These are phyloP conservation scores for Clupea harengus DNA, from an alignment of 2,113 vertebrate species.

Conservation along the genomic window DNA sequence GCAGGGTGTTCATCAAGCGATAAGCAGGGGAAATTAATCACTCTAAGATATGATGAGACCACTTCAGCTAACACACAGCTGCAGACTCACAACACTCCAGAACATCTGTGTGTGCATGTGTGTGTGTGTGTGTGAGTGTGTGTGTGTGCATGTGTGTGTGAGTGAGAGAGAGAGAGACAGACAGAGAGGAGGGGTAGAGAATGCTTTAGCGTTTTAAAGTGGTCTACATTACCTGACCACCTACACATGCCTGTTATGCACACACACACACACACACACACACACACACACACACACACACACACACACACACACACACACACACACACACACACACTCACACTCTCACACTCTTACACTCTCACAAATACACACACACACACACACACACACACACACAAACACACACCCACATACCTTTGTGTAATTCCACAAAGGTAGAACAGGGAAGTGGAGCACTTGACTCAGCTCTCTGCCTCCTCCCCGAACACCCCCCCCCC, in stretches of 20 bases:
- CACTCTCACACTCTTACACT: no score
- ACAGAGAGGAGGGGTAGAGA: not conserved
- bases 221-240: not conserved
- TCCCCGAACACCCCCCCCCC: not conserved
- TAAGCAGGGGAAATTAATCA: constrained; percentile 3
- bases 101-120: not conserved
- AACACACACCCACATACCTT: not conserved
- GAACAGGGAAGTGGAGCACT: not conserved
- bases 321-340: not conserved
- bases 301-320: not conserved
- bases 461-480: not conserved
- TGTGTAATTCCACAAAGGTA: not conserved
- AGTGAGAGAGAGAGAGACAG: not conserved
- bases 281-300: not conserved
- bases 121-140: not conserved
- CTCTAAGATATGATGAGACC: constrained; percentile 13
- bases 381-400: not conserved
- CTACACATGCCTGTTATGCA: not conserved
- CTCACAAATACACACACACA: not conserved
- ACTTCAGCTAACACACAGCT: not conserved
- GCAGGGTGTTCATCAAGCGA: constrained; percentile 1
- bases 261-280: not conserved
- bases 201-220: constrained; percentile 1
- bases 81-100: not conserved
- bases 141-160: not conserved